Evolutionary conservation across 2,113 vertebrate species (phyloP).

Genomic region (Excalfactoria chinensis): DNA sequence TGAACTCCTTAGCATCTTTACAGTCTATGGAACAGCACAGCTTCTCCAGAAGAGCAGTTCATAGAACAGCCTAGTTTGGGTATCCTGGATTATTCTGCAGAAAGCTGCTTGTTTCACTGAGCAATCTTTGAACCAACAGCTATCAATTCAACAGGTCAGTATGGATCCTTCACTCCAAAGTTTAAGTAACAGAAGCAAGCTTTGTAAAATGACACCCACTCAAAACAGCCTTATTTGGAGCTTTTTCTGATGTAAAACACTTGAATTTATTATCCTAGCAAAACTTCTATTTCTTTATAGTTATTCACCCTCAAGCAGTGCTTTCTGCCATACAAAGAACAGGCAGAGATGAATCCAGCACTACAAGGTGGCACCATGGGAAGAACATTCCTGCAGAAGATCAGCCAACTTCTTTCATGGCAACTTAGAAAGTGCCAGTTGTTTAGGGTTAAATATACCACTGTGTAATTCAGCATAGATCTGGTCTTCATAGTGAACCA

Average conservation of each 20-base stretch:
- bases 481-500: not conserved
- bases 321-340: not conserved
- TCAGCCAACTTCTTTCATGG: not conserved
- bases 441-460: not conserved
- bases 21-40: fast-evolving
- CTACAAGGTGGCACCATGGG: not conserved
- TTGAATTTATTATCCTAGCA: not conserved
- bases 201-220: not conserved
- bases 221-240: not conserved
- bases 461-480: not conserved
- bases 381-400: not conserved
- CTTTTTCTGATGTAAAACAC: not conserved
- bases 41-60: not conserved
- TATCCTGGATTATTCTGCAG: not conserved
- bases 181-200: not conserved
- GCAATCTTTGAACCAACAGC: not conserved
- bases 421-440: not conserved
- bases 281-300: not conserved
- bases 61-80: not conserved
- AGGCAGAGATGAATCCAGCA: not conserved
- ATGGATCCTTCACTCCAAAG: not conserved
- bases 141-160: not conserved
- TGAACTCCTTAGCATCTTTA: not conserved
- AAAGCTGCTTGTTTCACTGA: not conserved
- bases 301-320: not conserved